Evolutionary conservation across 2,113 vertebrate species (phyloP).

Genomic region (Stictonetta naevosa): DNA sequence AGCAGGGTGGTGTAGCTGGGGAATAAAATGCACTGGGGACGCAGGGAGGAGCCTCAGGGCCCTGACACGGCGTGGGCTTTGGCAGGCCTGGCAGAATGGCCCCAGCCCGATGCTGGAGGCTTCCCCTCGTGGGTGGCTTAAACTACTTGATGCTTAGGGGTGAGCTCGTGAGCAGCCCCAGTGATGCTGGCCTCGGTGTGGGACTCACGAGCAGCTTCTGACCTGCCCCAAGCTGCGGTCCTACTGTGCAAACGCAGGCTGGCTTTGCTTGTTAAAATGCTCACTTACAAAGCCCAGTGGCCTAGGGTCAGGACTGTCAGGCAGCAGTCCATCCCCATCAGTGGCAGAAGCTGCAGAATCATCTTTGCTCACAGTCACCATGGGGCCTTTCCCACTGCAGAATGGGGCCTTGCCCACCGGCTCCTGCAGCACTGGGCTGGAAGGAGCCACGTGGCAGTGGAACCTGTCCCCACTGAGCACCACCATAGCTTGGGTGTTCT

Average conservation of each 20-base stretch:
- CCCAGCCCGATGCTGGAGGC: too few relatives aligned
- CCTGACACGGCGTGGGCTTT: too few relatives aligned
- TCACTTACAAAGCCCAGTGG: neutral
- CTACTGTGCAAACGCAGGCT: neutral
- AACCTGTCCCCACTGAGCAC: accelerated
- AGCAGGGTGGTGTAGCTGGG: neutral
- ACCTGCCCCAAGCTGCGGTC: accelerated
- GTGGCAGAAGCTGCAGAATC: neutral
- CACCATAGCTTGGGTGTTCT: neutral
- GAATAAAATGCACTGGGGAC: neutral
- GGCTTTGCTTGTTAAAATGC: neutral
- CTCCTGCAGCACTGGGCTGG: too few relatives aligned
- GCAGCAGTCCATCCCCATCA: neutral
- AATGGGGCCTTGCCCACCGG: too few relatives aligned
- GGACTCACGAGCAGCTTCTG: neutral
- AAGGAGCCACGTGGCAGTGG: neutral
- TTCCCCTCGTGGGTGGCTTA: neutral
- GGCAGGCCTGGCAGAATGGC: neutral
- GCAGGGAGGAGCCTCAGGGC: neutral
- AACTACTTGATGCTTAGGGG: neutral
- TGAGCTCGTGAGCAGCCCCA: neutral
- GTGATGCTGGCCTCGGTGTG: too few relatives aligned
- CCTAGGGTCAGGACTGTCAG: neutral
- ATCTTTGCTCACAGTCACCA: neutral
- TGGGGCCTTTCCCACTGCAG: too few relatives aligned